A percentile compares a stretch with the other conserved stretches of the same genome.
Evolutionary conservation across 1,140 invertebrate species (phyloP).

Genomic region (Calliphora vicina): DNA sequence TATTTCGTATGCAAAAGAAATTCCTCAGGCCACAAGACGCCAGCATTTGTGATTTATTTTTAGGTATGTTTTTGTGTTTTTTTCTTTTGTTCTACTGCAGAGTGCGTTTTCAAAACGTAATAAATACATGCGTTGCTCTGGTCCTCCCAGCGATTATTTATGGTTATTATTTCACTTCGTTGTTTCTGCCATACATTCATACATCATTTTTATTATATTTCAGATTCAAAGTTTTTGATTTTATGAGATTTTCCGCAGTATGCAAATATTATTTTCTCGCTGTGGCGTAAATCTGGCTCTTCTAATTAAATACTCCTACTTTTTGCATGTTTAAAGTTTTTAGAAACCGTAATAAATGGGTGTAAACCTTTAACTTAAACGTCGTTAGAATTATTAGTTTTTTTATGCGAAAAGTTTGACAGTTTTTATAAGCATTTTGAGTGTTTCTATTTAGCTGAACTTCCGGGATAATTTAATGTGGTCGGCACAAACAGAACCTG

Average conservation of each 20-base stretch:
- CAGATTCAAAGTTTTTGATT: background rate
- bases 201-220: background rate
- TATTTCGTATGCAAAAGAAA: background rate
- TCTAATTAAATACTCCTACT: background rate
- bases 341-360: background rate
- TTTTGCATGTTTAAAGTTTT: background rate
- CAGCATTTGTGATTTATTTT: slow-evolving; percentile 14
- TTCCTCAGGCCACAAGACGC: slow-evolving; percentile 5
- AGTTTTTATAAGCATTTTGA: too few relatives aligned
- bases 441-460: too few relatives aligned
- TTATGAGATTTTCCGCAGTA: background rate
- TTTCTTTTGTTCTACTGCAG: too few relatives aligned
- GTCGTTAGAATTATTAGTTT: too few relatives aligned
- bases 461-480: too few relatives aligned
- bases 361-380: background rate
- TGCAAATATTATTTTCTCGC: background rate
- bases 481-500: too few relatives aligned
- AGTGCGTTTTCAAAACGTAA: background rate
- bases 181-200: background rate
- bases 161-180: slow-evolving; percentile 1
- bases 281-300: background rate
- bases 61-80: background rate
- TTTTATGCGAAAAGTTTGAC: too few relatives aligned
- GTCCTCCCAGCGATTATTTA: background rate
- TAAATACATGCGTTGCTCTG: background rate